Evolutionary conservation across 2,888 invertebrate genomes (phyloP).

Genomic region (Nasonovia ribisnigri): DNA sequence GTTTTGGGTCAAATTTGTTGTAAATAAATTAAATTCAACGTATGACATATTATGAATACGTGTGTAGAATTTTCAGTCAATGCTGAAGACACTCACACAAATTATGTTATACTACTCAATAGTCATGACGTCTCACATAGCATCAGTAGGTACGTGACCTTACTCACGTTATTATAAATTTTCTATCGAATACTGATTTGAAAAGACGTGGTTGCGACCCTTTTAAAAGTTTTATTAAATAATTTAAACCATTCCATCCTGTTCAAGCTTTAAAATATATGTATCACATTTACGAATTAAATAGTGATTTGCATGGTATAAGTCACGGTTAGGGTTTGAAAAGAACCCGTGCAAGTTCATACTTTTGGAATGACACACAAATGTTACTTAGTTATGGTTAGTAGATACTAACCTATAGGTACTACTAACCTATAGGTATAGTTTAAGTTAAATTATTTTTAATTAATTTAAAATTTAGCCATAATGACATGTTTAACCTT

Average conservation of each 20-base stretch:
- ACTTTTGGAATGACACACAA: background rate
- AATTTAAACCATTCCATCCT: background rate
- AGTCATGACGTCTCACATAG: background rate
- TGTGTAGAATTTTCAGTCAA: background rate
- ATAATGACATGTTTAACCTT: too few relatives aligned
- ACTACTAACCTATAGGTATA: too few relatives aligned
- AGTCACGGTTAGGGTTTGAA: background rate
- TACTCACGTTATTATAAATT: background rate
- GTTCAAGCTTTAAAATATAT: background rate
- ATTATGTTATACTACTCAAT: background rate
- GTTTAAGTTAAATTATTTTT: too few relatives aligned
- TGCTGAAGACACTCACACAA: background rate
- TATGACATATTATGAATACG: too few relatives aligned
- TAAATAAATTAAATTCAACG: background rate
- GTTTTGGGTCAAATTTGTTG: background rate
- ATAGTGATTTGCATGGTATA: background rate
- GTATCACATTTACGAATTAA: background rate
- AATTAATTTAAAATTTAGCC: too few relatives aligned
- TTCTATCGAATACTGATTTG: background rate
- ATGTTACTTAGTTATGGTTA: too few relatives aligned
- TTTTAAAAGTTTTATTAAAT: background rate
- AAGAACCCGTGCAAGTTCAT: background rate
- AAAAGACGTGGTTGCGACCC: background rate
- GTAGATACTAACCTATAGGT: too few relatives aligned
- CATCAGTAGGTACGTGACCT: background rate